A percentile compares a stretch with the other conserved stretches of the same genome.
Evolutionary conservation across 2,113 vertebrate genomes (phyloP).

Genomic region (Dermatemys mawii): DNA sequence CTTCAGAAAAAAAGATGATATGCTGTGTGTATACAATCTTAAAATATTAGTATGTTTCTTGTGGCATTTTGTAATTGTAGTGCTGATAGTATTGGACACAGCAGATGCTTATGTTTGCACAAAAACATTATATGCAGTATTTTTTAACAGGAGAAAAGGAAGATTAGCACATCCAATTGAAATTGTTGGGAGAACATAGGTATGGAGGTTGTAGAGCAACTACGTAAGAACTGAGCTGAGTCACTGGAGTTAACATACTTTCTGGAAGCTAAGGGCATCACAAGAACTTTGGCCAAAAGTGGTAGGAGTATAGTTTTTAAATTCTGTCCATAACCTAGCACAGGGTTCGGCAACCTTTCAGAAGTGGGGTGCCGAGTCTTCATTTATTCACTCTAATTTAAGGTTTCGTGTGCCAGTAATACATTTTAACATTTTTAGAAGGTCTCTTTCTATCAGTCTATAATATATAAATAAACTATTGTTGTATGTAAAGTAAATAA

Average conservation of each 20-base stretch:
- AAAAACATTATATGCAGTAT: background rate
- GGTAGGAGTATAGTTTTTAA: background rate
- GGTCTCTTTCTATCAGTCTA: no score
- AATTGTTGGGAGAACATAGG: background rate
- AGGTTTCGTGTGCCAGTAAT: no score
- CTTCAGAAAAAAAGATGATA: background rate
- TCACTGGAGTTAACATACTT: background rate
- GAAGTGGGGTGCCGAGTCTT: no score
- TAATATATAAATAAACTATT: no score
- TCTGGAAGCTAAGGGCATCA: no score
- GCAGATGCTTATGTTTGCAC: background rate
- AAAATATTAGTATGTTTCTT: fast-evolving
- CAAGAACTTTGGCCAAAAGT: background rate
- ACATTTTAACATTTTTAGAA: no score
- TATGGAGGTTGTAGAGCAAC: background rate
- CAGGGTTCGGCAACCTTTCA: no score
- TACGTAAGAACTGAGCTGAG: background rate
- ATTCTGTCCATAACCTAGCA: background rate
- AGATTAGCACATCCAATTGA: background rate
- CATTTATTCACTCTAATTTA: no score
- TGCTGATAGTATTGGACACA: background rate
- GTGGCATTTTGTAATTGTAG: background rate
- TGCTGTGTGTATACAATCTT: background rate
- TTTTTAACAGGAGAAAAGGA: background rate
- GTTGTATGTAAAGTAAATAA: no score